These are phyloP conservation scores for Poeciliopsis turrubarensis DNA, from an alignment of 2,113 vertebrate species.

Conservation along the genomic window DNA sequence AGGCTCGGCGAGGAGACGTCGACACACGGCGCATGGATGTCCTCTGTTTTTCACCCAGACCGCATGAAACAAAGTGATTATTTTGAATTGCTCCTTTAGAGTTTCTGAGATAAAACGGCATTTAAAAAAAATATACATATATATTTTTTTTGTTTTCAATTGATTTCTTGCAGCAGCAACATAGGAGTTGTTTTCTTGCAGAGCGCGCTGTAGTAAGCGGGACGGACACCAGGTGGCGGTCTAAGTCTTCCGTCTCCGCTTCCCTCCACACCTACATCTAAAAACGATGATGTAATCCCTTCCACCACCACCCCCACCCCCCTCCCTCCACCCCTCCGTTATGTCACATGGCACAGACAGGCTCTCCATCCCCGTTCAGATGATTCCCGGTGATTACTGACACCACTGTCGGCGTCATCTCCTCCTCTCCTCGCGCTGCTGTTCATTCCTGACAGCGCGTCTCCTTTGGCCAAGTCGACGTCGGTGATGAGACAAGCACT, in stretches of 20 bases:
- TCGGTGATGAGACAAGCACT: conserved; percentile 37
- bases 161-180: conserved; percentile 32
- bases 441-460: conserved; percentile 47
- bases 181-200: conserved; percentile 35
- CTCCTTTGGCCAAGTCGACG: conserved; percentile 67
- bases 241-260: conserved; percentile 54
- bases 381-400: conserved; percentile 56
- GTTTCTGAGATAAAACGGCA: conserved; percentile 49
- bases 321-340: conserved; percentile 30
- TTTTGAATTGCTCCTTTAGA: conserved; percentile 51
- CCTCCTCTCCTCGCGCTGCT: conserved; percentile 13
- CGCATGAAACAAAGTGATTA: conserved; percentile 9
- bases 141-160: conserved; percentile 17
- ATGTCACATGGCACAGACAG: conserved; percentile 66
- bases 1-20: conserved; percentile 29
- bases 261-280: conserved; percentile 47
- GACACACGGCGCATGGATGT: conserved; percentile 2
- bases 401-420: conserved; percentile 51
- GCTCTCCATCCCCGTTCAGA: conserved; percentile 52
- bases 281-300: conserved; percentile 77
- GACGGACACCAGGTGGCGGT: conserved; percentile 73
- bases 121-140: too few relatives aligned
- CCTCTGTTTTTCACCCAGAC: conserved; percentile 32
- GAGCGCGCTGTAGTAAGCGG: conserved; percentile 7
- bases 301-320: not conserved